Evolutionary conservation across 2,113 vertebrate genomes (phyloP), one percentile per base, ranked within the genome.

Genomic region (Pyrgilauda ruficollis): DNA sequence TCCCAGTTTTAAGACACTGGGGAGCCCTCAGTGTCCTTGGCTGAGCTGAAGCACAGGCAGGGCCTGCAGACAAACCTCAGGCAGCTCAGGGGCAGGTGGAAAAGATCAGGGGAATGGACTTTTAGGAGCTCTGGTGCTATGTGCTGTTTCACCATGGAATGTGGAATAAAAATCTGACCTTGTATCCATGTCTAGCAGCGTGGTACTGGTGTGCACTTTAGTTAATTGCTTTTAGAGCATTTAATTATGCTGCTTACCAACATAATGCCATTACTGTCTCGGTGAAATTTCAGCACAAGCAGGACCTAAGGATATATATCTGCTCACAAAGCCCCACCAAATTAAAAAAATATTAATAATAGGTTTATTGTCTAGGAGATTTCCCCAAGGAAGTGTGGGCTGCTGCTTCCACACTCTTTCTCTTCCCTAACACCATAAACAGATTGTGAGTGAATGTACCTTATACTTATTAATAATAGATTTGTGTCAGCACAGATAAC

Each of bases 331-430:
- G n/a, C n/a, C 68, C 11, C 24, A 26, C 24, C 79, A 75, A 84
- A 92, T 93, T 47, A 93, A 93, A 93, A 93, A 72, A 90, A 53
- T 74, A 89, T 64, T 89, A 85, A 20, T 76, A 68, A 84, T 76
- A 8, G 21, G 24, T 70, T 94, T 81, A 67, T 87, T 91, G 84
- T 79, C 58, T 41, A 8, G 78, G 68, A 95, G 76, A 62, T 95
- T 92, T 94, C 86, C 68, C 80, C 17, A 24, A 68, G 94, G 86
- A 89, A 43, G 41, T 5, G 31, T 20, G 67, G 80, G 56, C 53
- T 84, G 62, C 74, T 86, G 16, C 73, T 72, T 90, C 75, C 27
- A 24, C 0, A 2, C 37, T 17, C 11, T 16, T 83, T 84, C 50
- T 86, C 41, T 74, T 80, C 53, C 41, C 44, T 44, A 70, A 41